Percentiles rank a stretch among this genome's conserved stretches.
These are phyloP conservation scores for Chascanopsetta lugubris DNA, from an alignment of 2,113 vertebrate genomes.

Conservation along the genomic window DNA sequence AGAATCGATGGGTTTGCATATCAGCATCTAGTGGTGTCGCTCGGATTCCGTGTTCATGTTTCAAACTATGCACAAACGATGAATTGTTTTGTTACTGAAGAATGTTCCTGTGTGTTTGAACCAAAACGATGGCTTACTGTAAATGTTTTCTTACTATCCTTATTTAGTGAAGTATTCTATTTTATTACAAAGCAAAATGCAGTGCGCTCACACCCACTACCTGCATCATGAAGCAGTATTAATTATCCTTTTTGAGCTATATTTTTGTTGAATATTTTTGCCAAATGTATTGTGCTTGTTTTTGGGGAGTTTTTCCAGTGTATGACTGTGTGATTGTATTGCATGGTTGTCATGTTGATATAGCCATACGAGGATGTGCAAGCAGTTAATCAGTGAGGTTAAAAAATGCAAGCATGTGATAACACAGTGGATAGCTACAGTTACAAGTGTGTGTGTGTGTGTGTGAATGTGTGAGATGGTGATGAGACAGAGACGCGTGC, in stretches of 20 bases:
- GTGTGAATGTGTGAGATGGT: conserved; percentile 10
- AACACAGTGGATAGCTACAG: conserved; percentile 23
- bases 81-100: conserved; percentile 59
- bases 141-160: conserved; percentile 65
- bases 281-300: conserved; percentile 65
- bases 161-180: conserved; percentile 65
- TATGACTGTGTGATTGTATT: conserved; percentile 69
- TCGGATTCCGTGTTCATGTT: conserved; percentile 49
- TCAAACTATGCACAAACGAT: conserved; percentile 73
- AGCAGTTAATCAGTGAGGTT: conserved; percentile 29
- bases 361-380: conserved; percentile 67
- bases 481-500: too few relatives aligned
- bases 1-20: conserved; percentile 46
- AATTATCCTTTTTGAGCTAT: conserved; percentile 27
- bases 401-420: conserved; percentile 49
- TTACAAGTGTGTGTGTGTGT: not conserved
- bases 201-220: conserved; percentile 37
- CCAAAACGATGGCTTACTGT: conserved; percentile 60
- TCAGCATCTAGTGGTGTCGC: conserved; percentile 47
- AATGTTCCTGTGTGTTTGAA: conserved; percentile 56
- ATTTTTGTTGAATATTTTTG: conserved; percentile 58
- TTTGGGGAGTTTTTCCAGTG: conserved; percentile 41
- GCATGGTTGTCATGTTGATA: conserved; percentile 65
- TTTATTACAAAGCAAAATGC: conserved; percentile 61
- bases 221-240: conserved; percentile 58